Conservation (phyloP, 1,140 invertebrate species). For the Calosoma granatense region DNA sequence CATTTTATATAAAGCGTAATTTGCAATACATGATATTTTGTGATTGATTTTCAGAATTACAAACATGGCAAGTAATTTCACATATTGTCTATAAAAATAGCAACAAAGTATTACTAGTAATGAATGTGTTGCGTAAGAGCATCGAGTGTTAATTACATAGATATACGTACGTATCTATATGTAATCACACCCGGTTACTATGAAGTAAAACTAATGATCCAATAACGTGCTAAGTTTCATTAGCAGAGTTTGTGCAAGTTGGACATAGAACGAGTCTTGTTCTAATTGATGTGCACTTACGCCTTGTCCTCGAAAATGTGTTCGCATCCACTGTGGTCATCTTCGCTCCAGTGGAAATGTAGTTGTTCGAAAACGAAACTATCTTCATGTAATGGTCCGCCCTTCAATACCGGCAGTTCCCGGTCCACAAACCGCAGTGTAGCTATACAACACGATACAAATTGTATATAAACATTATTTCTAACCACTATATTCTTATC, state of each 20-base stretch:
- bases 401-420: constrained; percentile 37
- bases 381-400: constrained; percentile 52
- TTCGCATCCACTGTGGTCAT: constrained; percentile 64
- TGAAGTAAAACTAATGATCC: constrained; percentile 10
- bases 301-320: constrained; percentile 60
- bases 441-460: constrained; percentile 24
- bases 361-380: constrained; percentile 62
- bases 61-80: too few species aligned
- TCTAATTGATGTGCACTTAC: constrained; percentile 30
- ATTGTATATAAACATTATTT: too few species aligned
- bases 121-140: too few species aligned
- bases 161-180: too few species aligned
- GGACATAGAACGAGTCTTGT: neutral
- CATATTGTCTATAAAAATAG: too few species aligned
- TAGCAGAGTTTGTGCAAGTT: neutral
- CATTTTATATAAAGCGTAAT: constrained; percentile 28
- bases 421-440: constrained; percentile 27
- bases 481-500: too few species aligned
- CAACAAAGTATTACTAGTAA: too few species aligned
- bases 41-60: too few species aligned
- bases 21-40: constrained; percentile 19
- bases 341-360: constrained; percentile 76
- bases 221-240: neutral
- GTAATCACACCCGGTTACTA: too few species aligned
- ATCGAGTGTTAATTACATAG: too few species aligned